Conservation (phyloP, 2,797 vertebrate species). For the Argyrosomus regius region DNA sequence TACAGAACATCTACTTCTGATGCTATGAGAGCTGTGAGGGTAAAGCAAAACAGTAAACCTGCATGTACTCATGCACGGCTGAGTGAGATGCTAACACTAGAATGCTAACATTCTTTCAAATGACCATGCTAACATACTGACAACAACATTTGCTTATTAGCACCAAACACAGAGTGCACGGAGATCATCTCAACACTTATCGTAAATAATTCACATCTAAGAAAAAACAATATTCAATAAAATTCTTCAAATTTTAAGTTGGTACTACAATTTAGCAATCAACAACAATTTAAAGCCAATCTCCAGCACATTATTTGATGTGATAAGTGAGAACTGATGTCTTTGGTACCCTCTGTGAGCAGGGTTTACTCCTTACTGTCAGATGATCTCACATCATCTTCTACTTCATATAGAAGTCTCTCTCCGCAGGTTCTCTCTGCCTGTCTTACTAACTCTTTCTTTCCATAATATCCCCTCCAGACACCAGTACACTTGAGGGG, state of each 20-base stretch:
- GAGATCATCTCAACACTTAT: no score
- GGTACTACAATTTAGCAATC: neutral
- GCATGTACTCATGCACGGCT: neutral
- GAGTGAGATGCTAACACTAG: neutral
- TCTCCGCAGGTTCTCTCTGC: conserved; percentile 52
- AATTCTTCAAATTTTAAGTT: neutral
- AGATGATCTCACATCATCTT: conserved; percentile 61
- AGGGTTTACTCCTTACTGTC: conserved; percentile 49
- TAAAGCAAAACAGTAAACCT: neutral
- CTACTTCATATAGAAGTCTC: conserved; percentile 48
- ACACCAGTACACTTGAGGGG: conserved; percentile 83
- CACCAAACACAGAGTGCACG: neutral
- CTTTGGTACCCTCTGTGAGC: conserved; percentile 21
- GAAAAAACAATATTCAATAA: no score
- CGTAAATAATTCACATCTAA: no score
- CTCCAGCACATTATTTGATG: conserved; percentile 12
- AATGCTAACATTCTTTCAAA: neutral
- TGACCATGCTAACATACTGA: neutral
- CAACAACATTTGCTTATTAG: neutral
- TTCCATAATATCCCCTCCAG: conserved; percentile 81
- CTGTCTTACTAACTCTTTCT: conserved; percentile 67
- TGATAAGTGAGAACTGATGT: conserved; percentile 29
- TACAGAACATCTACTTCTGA: neutral
- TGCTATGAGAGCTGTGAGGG: neutral
- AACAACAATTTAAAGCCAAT: neutral